Evolutionary conservation across 2,797 vertebrate genomes (phyloP).

Genomic region (Rallus crepitans): DNA sequence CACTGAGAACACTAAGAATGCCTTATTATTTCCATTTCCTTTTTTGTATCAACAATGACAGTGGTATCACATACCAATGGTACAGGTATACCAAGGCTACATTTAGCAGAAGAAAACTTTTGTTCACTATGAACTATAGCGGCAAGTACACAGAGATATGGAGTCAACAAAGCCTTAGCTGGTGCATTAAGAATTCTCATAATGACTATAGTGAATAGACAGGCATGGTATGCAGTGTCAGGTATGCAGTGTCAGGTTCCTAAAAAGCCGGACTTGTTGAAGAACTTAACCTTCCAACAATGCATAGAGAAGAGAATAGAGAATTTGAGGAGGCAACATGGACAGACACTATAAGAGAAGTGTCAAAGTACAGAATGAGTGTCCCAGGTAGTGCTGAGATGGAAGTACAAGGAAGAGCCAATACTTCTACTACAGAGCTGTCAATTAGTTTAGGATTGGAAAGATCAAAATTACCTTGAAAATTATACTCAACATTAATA

Average conservation of each 20-base stretch:
- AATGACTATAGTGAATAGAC: neutral
- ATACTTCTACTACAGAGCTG: neutral
- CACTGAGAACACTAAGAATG: neutral
- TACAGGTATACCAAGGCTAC: neutral
- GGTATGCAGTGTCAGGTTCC: neutral
- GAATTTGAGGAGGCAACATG: neutral
- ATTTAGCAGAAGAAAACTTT: neutral
- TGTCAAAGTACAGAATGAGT: neutral
- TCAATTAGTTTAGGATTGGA: neutral
- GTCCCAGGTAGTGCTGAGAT: neutral
- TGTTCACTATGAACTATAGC: neutral
- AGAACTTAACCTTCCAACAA: neutral
- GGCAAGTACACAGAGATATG: neutral
- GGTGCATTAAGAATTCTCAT: neutral
- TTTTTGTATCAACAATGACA: neutral
- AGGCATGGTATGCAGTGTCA: rapidly evolving
- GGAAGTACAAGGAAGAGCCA: neutral
- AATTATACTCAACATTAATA: neutral
- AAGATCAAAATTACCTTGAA: neutral
- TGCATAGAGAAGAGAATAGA: neutral
- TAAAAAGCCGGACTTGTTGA: neutral
- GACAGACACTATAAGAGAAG: neutral
- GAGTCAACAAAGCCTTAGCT: neutral
- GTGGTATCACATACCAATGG: neutral
- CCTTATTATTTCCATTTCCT: neutral